Base-by-base conservation (phyloP, 2,113 vertebrate genomes). In the Pimephales promelas region DNA sequence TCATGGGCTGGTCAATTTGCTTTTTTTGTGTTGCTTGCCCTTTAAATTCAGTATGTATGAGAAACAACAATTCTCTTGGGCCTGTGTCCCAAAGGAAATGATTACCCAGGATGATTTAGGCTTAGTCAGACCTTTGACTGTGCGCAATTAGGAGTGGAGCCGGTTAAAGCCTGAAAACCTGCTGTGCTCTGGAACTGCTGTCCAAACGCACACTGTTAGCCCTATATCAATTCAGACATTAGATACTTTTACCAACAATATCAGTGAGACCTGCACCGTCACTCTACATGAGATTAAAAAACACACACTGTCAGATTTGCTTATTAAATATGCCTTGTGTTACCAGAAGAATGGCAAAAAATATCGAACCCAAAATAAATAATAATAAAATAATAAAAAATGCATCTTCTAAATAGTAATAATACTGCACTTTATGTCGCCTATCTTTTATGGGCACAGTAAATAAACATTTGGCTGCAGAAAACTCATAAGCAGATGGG, bases 121-220 rank as follows among this genome's bases (percentile, higher is more conserved):
- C 81, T 83, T 81, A 83, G 72, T 84, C 83, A 75, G 85, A 36
- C 57, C 16, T 89, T 77, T 88, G 54, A 83, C 87, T 83, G 77
- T 57, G 61, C 76, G 83, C 87, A 87, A 85, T 88, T 86, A 89
- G 81, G 82, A 76, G 43, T 34, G 68, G 82, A 89, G 84, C 79
- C 68, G 10, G 10, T 54, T 62, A 68, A 68, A 89, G 43, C 79
- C 83, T 49, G 61, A 78, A 49, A 79, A 83, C 87, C 85, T 87
- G 75, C 86, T 85, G 89, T 84, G 87, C 56, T 54, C 79, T 77
- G 47, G 45, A 57, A 70, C 64, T 74, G 64, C 77, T 82, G 64
- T 57, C 56, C 31, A 56, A 64, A 22, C 40, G 10, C 72, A 82
- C 61, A 61, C 52, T 45, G 62, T 43, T 66, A 40, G 40, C 2